phyloP scores from a whole-genome alignment of 2,888 invertebrate genomes.

The Theretra japonica region DNA sequence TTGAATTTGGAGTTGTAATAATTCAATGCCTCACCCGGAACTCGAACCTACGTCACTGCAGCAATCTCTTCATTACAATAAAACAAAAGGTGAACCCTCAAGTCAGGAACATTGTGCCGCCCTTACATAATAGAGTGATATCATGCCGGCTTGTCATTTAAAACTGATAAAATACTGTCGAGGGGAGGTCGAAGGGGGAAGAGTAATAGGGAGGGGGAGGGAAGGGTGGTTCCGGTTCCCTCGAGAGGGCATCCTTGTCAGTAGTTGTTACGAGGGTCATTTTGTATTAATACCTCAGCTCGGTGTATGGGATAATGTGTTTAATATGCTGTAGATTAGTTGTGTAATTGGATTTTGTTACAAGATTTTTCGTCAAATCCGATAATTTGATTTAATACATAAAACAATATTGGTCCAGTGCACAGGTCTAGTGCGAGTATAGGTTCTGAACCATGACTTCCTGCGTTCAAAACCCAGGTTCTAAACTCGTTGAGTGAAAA shows the following conservation, averaged over 20 bases:
- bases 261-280: conserved; percentile 7
- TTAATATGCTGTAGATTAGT: no score
- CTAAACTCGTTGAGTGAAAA: no score
- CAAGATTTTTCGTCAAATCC: no score
- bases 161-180: conserved; percentile 15
- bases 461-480: no score
- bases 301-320: not conserved
- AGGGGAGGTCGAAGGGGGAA: not conserved
- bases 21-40: not conserved
- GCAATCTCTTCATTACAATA: conserved; percentile 1
- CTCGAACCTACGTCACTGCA: not conserved
- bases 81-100: not conserved
- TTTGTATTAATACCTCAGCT: not conserved
- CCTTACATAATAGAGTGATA: not conserved
- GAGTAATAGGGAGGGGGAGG: not conserved
- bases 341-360: no score
- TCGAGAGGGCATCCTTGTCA: not conserved
- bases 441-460: no score
- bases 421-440: no score
- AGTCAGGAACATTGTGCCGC: not conserved
- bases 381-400: no score
- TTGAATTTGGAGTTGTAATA: not conserved
- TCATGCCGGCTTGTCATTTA: conserved; percentile 11
- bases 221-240: conserved; percentile 6
- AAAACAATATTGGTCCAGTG: no score